Conservation (phyloP, 2,113 vertebrate genomes). For the Etheostoma cragini region DNA sequence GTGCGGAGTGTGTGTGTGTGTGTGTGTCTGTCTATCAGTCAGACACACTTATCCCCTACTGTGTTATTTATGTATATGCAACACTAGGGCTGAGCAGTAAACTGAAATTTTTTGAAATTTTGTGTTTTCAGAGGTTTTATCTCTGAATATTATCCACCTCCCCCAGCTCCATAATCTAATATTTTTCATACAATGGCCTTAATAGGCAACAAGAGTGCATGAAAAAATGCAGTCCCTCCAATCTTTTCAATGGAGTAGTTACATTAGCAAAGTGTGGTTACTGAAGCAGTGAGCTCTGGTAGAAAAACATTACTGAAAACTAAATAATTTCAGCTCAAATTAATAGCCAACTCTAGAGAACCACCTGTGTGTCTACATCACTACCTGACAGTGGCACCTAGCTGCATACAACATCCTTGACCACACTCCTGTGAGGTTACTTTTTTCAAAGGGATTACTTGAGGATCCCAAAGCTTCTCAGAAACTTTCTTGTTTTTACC, state of each 20-base stretch:
- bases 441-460: conserved; percentile 41
- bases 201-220: too few species aligned
- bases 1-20: neutral
- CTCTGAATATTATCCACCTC: too few species aligned
- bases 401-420: neutral
- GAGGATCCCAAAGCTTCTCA: conserved; percentile 18
- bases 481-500: conserved; percentile 32
- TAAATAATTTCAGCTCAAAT: neutral
- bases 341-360: neutral
- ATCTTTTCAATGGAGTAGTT: neutral
- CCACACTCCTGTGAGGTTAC: neutral
- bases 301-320: too few species aligned
- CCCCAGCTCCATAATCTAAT: too few species aligned
- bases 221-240: neutral
- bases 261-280: neutral
- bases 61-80: neutral
- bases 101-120: conserved; percentile 20
- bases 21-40: conserved; percentile 22
- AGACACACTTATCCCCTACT: conserved; percentile 6
- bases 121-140: too few species aligned
- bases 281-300: neutral
- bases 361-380: neutral
- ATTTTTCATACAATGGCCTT: too few species aligned
- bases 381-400: too few species aligned
- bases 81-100: neutral